phyloP scores from a whole-genome alignment of 1,140 invertebrate species.

The Apis cerana region DNA sequence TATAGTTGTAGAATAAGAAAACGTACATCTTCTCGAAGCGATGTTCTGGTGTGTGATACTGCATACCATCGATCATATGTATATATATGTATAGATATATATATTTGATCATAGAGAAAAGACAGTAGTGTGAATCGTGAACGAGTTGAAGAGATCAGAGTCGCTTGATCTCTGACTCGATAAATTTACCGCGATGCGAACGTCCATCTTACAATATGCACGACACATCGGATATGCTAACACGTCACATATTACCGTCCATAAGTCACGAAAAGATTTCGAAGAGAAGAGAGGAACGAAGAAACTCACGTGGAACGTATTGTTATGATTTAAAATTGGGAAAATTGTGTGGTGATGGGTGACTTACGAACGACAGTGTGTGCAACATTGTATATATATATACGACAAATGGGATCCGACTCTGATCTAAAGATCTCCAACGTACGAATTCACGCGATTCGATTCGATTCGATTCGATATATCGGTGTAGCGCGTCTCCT shows the following conservation, averaged over 20 bases:
- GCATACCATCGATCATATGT: neutral
- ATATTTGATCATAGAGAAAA: neutral
- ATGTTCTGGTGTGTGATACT: neutral
- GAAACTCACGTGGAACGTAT: too few species aligned
- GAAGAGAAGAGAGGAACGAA: too few species aligned
- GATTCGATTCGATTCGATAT: neutral
- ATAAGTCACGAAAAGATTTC: too few species aligned
- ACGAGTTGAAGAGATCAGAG: conserved; percentile 1
- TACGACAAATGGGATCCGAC: conserved; percentile 17
- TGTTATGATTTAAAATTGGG: too few species aligned
- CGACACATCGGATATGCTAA: neutral
- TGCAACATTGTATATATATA: too few species aligned
- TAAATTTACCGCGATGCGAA: too few species aligned
- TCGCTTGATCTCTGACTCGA: neutral
- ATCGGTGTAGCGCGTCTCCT: conserved; percentile 51
- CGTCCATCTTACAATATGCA: too few species aligned
- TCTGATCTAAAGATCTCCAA: conserved; percentile 36
- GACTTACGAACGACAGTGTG: too few species aligned
- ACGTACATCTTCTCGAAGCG: conserved; percentile 3
- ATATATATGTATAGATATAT: neutral
- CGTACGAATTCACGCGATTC: neutral
- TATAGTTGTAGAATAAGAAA: conserved; percentile 55
- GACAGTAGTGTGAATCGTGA: conserved; percentile 22
- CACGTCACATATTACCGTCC: too few species aligned
- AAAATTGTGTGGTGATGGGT: too few species aligned